Conservation (phyloP, 1,140 invertebrate genomes). For the Euborellia annulipes region DNA sequence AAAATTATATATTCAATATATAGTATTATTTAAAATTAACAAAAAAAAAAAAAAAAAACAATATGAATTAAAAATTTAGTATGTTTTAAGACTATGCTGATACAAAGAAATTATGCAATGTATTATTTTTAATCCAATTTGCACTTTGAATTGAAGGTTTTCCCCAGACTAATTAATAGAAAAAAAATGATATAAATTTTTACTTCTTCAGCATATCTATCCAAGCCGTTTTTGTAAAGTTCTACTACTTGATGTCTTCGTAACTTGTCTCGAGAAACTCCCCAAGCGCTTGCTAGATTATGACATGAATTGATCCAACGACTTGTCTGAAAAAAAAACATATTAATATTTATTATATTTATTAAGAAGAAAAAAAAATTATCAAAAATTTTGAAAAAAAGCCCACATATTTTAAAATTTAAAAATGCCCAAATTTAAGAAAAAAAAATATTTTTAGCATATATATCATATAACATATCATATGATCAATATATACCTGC, state of each 20-base stretch:
- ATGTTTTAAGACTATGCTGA: not conserved
- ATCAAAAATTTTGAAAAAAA: not conserved
- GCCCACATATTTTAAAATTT: not conserved
- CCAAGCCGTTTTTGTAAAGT: conserved; percentile 58
- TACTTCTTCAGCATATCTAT: conserved; percentile 59
- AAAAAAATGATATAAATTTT: conserved; percentile 7
- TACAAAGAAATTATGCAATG: not conserved
- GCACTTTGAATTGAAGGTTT: not conserved
- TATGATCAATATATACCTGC: not conserved
- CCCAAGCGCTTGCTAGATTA: conserved; percentile 60
- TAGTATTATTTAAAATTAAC: not conserved
- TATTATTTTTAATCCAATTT: not conserved
- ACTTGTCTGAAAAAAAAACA: conserved; percentile 15
- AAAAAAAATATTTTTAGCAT: not conserved
- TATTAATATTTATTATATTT: not conserved
- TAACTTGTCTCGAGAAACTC: conserved; percentile 55
- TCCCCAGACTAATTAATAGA: not conserved
- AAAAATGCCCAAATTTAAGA: not conserved
- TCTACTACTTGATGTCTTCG: conserved; percentile 59
- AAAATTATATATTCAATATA: not conserved
- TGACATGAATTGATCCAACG: conserved; percentile 53
- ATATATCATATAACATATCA: not conserved
- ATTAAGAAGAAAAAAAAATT: not conserved
- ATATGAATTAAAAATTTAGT: conserved; percentile 8
- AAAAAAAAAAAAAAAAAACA: conserved; percentile 5